phyloP scores from a whole-genome alignment of 1,140 invertebrate species.

The Paralvinella palmiformis region DNA sequence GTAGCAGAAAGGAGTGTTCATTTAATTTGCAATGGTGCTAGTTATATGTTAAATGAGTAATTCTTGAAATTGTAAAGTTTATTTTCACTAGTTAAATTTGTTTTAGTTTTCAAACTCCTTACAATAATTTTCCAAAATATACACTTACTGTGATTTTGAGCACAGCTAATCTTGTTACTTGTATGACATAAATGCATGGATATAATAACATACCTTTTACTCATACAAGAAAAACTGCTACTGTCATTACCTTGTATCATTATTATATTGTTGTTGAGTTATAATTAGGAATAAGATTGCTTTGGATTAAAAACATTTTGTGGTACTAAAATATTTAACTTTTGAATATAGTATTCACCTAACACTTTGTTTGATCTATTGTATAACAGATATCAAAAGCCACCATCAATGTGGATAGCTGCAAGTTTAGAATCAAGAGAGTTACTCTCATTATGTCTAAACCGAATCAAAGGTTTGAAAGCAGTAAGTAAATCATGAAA shows the following conservation, averaged over 20 bases:
- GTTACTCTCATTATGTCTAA: conserved; percentile 83
- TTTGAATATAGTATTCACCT: background rate
- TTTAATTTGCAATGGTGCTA: too few species aligned
- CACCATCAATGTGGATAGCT: conserved; percentile 83
- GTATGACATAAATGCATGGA: too few species aligned
- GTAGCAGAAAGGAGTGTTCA: too few species aligned
- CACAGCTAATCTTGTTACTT: too few species aligned
- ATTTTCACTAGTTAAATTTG: too few species aligned
- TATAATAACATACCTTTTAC: background rate
- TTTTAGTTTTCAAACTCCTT: too few species aligned
- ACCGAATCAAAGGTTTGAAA: conserved; percentile 86
- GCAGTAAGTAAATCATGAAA: conserved; percentile 50
- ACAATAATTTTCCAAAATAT: too few species aligned
- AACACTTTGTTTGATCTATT: conserved; percentile 4
- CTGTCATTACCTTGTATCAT: background rate
- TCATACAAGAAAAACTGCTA: background rate
- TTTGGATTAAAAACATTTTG: background rate
- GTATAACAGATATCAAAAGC: conserved; percentile 84
- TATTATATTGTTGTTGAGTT: too few species aligned
- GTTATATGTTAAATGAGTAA: too few species aligned
- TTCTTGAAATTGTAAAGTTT: too few species aligned
- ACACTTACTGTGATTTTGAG: too few species aligned
- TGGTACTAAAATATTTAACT: background rate
- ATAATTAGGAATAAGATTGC: background rate
- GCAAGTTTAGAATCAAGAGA: conserved; percentile 89